phyloP scores from a whole-genome alignment of 2,888 invertebrate species.

The Orthonychiurus folsomi region DNA sequence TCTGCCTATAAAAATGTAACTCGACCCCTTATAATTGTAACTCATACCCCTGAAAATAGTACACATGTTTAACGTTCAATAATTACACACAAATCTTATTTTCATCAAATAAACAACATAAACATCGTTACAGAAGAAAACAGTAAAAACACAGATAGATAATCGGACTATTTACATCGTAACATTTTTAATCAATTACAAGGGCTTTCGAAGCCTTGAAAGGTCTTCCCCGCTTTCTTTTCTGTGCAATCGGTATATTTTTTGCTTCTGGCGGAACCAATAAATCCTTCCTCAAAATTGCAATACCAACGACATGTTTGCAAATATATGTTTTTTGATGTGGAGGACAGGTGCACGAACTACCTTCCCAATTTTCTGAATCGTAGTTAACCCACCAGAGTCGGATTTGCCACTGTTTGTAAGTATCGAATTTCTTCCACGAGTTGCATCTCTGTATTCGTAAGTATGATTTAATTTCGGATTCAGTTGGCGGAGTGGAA shows the following conservation, averaged over 20 bases:
- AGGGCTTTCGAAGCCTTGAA: neutral
- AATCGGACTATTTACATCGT: too few relatives aligned
- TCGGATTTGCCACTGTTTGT: neutral
- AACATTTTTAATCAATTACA: too few relatives aligned
- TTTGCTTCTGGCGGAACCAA: neutral
- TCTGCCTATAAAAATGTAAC: too few relatives aligned
- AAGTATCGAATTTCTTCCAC: conserved; percentile 1
- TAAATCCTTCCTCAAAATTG: neutral
- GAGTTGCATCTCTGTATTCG: neutral
- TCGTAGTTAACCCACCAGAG: neutral
- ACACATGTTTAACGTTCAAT: too few relatives aligned
- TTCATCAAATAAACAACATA: too few relatives aligned
- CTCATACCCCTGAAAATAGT: too few relatives aligned
- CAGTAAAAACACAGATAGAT: too few relatives aligned
- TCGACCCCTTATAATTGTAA: too few relatives aligned
- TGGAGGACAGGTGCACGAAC: neutral
- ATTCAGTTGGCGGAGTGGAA: neutral
- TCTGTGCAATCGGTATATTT: neutral
- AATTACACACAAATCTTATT: too few relatives aligned
- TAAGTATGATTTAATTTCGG: neutral
- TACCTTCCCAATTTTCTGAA: neutral
- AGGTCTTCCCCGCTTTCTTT: conserved; percentile 4
- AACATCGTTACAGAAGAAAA: too few relatives aligned
- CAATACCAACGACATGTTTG: conserved; percentile 2
- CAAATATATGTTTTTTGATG: neutral